Base-by-base conservation (phyloP, 2,113 vertebrate genomes). In the Megaptera novaeangliae region DNA sequence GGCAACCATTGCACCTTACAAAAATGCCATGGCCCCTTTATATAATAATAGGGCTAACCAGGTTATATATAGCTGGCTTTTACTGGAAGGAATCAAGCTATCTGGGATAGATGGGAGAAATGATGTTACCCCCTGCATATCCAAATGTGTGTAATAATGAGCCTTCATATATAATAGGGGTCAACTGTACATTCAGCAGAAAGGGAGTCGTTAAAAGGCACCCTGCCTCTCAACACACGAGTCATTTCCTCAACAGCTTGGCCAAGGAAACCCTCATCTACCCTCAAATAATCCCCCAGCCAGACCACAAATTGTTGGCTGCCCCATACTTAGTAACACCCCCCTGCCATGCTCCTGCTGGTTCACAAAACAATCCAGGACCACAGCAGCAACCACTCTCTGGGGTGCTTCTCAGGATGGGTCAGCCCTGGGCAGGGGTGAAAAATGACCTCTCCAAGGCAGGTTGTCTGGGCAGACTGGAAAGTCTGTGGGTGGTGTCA, bases 251-350 rank as follows among this genome's bases (percentile, higher is more conserved):
- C 71, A 94, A 96, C 74, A 88, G 87, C 57, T 68, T 87, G 74
- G 94, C 94, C 83, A 97, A 96, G 78, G 75, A 98, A 97, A 96
- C 95, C 91, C 78, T 97, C 93, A 94, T 95, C 96, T 93, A 95
- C 71, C 88, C 87, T 97, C 96, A 97, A 95, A 96, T 96, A 97
- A 95, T 98, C 83, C 92, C 95, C 87, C 44, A 92, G 95, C 52
- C 80, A 94, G 92, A 97, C 97, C 97, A 96, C 97, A 97, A 98
- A 97, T 94, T 98, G 92, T 95, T 95, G 95, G 94, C 94, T 98
- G 87, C 74, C 88, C 92, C 87, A 74, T 96, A 93, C 91, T 94
- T 90, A 96, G 92, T 81, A 96, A 97, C 89, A 97, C 86, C 89
- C 96, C 96, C 94, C 85, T 95, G 93, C 91, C 88, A 93, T 93